Base-by-base conservation (phyloP, 2,797 vertebrate species). In the Pseudochromis fuscus region DNA sequence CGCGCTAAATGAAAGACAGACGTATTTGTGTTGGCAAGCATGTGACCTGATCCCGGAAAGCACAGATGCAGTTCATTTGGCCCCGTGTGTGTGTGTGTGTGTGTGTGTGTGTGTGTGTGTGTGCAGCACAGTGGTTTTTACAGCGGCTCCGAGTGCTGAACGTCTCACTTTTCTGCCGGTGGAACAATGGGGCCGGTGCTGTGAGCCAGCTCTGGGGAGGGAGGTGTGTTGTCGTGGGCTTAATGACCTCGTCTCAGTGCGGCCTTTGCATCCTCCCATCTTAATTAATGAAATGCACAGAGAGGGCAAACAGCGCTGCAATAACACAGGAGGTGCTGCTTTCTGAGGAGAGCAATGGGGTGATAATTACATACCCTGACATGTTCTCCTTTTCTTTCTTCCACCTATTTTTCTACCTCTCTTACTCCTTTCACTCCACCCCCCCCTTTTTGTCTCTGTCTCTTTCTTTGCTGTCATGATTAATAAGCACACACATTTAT, bases 251-350 rank as follows among this genome's bases (percentile, higher is more conserved):
- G 81, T 86, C 83, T 91, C 68, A 53, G 81, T 81, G 69, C 49
- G 69, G 79, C 84, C 84, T 83, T 79, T 9, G 63, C 57, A 69
- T 87, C 86, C 83, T 86, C 87, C 85, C 81, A 82, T 87, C 86
- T 89, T 89, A 88, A 89, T 92, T 92, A 89, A 90, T 88, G 85
- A 90, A 90, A 91, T 82, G 82, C 83, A 64, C 76, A 80, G 77
- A 79, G 81, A 88, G 84, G 86, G 88, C 82, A 92, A 91, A 88
- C 85, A 88, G 79, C 71, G 75, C 69, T 75, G 76, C 87, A 90
- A 89, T 83, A 88, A 91, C 84, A 86, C 85, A 81, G 86, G 75
- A 88, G 83, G 87, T 77, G 81, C 75, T 68, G 70, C 78, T 90
- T 91, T 91, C 87, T 70, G 74, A 75, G 72, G 66, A 79, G 74